A percentile compares a stretch with the other conserved stretches of the same genome.
These are phyloP conservation scores for Flabesymbios commensalis DNA, from an alignment of 2,888 invertebrate genomes.

Conservation along the genomic window DNA sequence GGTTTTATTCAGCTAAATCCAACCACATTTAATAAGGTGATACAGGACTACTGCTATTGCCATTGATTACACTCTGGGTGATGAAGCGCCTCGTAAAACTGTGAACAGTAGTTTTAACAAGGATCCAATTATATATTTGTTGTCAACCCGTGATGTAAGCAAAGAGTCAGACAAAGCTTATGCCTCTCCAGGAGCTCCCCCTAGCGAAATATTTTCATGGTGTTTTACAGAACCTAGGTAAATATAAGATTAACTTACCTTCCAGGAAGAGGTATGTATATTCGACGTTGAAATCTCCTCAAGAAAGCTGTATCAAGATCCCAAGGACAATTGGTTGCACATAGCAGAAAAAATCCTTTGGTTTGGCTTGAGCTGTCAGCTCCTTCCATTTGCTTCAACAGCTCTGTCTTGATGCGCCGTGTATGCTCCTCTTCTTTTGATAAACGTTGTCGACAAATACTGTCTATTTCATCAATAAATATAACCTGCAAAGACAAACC, in stretches of 20 bases:
- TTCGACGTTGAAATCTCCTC: slow-evolving; percentile 66
- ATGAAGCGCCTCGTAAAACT: too few relatives aligned
- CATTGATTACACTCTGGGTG: too few relatives aligned
- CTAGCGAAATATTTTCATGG: too few relatives aligned
- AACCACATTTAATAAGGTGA: too few relatives aligned
- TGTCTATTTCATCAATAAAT: slow-evolving; percentile 70
- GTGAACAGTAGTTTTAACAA: too few relatives aligned
- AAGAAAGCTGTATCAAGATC: slow-evolving; percentile 68
- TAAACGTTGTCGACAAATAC: slow-evolving; percentile 65
- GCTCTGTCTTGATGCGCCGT: slow-evolving; percentile 67
- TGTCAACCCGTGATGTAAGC: too few relatives aligned
- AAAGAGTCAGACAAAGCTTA: too few relatives aligned
- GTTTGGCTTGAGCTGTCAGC: slow-evolving; percentile 35
- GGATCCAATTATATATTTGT: too few relatives aligned
- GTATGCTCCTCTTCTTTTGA: slow-evolving; percentile 65
- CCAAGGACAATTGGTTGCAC: slow-evolving; percentile 71
- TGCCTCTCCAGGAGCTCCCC: too few relatives aligned
- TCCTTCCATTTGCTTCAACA: slow-evolving; percentile 66
- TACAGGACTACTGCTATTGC: too few relatives aligned
- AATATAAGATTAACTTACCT: slow-evolving; percentile 54
- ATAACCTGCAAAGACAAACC: slow-evolving; percentile 62
- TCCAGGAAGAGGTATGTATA: slow-evolving; percentile 67
- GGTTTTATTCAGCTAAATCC: too few relatives aligned
- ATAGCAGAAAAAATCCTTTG: slow-evolving; percentile 62
- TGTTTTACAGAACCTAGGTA: too few relatives aligned